phyloP scores from a whole-genome alignment of 1,140 invertebrate species.

The Drosophila azteca region DNA sequence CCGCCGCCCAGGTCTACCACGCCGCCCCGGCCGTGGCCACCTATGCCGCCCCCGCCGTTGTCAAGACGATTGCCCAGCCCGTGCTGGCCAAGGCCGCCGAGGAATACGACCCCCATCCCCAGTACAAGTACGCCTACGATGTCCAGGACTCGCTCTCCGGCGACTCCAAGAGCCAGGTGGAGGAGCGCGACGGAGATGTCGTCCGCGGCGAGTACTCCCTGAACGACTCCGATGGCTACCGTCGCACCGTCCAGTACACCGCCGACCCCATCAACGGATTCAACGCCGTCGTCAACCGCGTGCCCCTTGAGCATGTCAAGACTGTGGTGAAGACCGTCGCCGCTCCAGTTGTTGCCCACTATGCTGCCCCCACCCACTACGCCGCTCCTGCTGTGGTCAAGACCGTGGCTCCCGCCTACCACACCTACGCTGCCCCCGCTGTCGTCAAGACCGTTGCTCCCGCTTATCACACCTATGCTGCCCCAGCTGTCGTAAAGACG shows the following conservation, averaged over 20 bases:
- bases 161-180: conserved; percentile 87
- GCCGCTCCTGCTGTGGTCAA: conserved; percentile 40
- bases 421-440: conserved; percentile 53
- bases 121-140: conserved; percentile 88
- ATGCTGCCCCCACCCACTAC: conserved; percentile 46
- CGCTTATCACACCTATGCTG: conserved; percentile 50
- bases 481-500: conserved; percentile 67
- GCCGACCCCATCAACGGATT: conserved; percentile 82
- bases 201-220: conserved; percentile 87
- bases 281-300: conserved; percentile 81
- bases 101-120: conserved; percentile 77
- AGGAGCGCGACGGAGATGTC: conserved; percentile 86
- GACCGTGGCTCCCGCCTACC: conserved; percentile 27
- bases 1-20: conserved; percentile 68
- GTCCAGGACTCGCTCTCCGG: conserved; percentile 89
- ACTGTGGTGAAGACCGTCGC: conserved; percentile 42
- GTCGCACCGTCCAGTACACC: conserved; percentile 83
- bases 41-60: conserved; percentile 49
- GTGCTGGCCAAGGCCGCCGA: conserved; percentile 67
- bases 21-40: conserved; percentile 68
- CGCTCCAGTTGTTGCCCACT: conserved; percentile 40
- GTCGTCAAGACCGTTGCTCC: conserved; percentile 10
- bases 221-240: conserved; percentile 86
- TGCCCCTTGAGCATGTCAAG: conserved; percentile 61
- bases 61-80: conserved; percentile 54